Base-by-base conservation (phyloP, 2,888 invertebrate species). In the Perdita meconis region DNA sequence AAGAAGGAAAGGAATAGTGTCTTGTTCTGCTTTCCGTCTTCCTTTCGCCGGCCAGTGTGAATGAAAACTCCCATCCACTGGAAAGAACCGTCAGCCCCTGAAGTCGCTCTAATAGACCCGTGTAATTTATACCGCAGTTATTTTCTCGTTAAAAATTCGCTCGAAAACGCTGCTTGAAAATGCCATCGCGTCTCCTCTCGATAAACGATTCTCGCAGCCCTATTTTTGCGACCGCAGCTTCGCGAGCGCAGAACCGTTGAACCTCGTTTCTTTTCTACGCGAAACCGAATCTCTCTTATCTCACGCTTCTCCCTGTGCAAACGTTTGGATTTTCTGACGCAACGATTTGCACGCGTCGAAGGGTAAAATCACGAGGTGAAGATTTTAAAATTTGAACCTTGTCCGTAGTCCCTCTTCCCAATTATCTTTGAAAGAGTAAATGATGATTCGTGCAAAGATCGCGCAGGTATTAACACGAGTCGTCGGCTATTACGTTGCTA, bases 51-150 rank as follows among this genome's bases (percentile, higher is more conserved):
- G 22, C 51, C 19, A 34, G 24, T 53, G 74, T 83, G 81, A 83
- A 83, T 83, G 81, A 79, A 82, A 78, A 53, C 67, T 66, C 60
- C 19, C 47, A 71, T 47, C 53, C 64, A 65, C 61, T 50, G 42
- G 51, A 4, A 19, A 57, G 44, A 76, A 72, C 77, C 60, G 63
- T 76, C 57, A 42, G 47, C 36, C 61, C 50, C 44, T 70, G 42
- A 47, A 63, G 59, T 77, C 72, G 63, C 64, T 59, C 59, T 71
- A 77, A 78, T 78, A 78, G 53, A 63, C 30, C 40, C n/a, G 44
- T 36, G 59, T 71, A 78, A 76, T 76, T 76, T 76, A 67, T 76
- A 67, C 57, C 30, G 30, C 26, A 30, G 47, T 22, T 76, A 76
- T 78, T 66, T 69, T 63, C 66, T 50, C 69, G 56, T 61, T 51